These are phyloP conservation scores for Thumatha senex DNA, from an alignment of 2,888 invertebrate genomes.

Conservation along the genomic window DNA sequence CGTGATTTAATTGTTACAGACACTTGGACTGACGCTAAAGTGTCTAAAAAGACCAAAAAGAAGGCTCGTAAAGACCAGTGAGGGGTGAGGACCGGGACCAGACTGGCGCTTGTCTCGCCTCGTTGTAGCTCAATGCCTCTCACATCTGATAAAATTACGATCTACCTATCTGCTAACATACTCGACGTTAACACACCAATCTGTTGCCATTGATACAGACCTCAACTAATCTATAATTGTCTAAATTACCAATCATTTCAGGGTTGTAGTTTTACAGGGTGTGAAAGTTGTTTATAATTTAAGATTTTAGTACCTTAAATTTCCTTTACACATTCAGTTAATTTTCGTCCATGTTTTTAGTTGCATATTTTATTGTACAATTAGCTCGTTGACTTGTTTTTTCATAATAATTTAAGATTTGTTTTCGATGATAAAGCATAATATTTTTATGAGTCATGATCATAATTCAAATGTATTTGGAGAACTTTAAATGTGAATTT, in stretches of 20 bases:
- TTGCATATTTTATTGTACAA: conserved; percentile 79
- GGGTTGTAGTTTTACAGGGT: conserved; percentile 74
- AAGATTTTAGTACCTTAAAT: conserved; percentile 58
- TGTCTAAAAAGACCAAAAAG: conserved; percentile 89
- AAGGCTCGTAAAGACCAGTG: conserved; percentile 89
- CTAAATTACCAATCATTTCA: conserved; percentile 37
- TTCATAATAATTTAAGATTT: conserved; percentile 78
- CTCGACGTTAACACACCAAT: conserved; percentile 27
- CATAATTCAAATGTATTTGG: conserved; percentile 56
- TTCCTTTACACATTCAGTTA: conserved; percentile 73
- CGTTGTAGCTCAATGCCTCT: conserved; percentile 74
- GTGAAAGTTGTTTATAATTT: conserved; percentile 67
- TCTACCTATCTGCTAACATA: conserved; percentile 35
- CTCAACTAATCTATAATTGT: conserved; percentile 21
- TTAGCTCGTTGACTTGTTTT: conserved; percentile 74
- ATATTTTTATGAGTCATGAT: conserved; percentile 72
- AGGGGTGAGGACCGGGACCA: conserved; percentile 61
- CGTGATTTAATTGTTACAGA: conserved; percentile 79
- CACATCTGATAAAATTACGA: conserved; percentile 65
- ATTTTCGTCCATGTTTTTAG: conserved; percentile 80
- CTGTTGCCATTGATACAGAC: conserved; percentile 36
- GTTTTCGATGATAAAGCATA: conserved; percentile 73
- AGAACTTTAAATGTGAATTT: conserved; percentile 58
- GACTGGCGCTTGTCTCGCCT: conserved; percentile 45
- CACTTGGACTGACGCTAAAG: conserved; percentile 90